Evolutionary conservation across 2,797 vertebrate genomes (phyloP).

Genomic region (Hyperoplus lanceolatus): DNA sequence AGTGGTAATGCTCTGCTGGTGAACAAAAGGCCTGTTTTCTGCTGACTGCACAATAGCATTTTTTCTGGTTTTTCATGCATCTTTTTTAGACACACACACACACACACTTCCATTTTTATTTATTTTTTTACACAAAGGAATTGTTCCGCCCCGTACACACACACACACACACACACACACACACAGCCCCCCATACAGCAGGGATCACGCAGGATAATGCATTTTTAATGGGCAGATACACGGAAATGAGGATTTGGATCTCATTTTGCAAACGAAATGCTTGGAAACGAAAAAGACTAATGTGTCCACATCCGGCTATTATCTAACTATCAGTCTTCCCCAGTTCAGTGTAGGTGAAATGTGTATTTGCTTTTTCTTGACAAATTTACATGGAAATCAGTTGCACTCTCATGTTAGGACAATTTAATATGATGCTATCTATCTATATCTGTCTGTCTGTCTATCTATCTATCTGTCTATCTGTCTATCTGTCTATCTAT

Average conservation of each 20-base stretch:
- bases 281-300: too few relatives aligned
- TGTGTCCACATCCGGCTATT: background rate
- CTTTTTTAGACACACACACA: conserved; percentile 1
- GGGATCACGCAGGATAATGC: background rate
- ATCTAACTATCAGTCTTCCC: too few relatives aligned
- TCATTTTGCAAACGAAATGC: background rate
- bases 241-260: background rate
- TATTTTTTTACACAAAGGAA: background rate
- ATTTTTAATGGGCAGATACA: background rate
- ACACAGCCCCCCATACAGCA: too few relatives aligned
- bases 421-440: background rate
- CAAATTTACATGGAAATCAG: background rate
- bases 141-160: background rate
- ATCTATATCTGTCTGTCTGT: too few relatives aligned
- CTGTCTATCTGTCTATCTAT: too few relatives aligned
- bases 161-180: too few relatives aligned
- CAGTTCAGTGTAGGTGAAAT: background rate
- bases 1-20: background rate
- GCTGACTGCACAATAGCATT: conserved; percentile 1
- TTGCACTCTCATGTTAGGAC: too few relatives aligned
- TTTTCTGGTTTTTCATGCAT: conserved; percentile 10
- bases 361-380: background rate
- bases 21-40: background rate
- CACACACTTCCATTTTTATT: too few relatives aligned
- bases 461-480: too few relatives aligned